Evolutionary conservation across 2,113 vertebrate genomes (phyloP), one percentile per base, ranked within the genome.

Genomic region (Australoheros scitulus): DNA sequence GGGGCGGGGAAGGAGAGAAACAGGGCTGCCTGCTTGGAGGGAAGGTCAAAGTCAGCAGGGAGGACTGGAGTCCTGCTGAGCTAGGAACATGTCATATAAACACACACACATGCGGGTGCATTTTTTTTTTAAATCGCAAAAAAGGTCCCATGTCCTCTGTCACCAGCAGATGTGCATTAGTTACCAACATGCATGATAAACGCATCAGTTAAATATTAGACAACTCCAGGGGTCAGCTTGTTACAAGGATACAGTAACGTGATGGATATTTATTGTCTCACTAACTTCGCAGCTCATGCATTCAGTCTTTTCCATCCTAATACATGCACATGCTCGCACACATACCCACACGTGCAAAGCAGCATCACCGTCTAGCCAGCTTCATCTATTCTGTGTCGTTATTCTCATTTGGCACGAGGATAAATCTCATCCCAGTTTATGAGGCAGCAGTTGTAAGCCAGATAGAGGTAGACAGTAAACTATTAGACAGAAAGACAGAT

Each of bases 41-140:
- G 88, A 93, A 93, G 91, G 93, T 93, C 89, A 91, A 2, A 83
- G 84, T 82, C 88, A 89, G 88, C 87, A 26, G 82, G 90, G 88
- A 78, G 89, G 76, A 56, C 32, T 55, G 79, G 81, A 74, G 32
- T 81, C 90, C 82, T 79, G 89, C 88, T 91, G 89, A 76, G 84
- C 32, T 57, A 15, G 80, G 55, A 58, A 89, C 84, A 52, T 17
- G 14, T 47, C 64, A 13, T 78, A 79, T 15, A 64, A 14, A 78
- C 61, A 60, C 32, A 32, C 79, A 59, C n/a, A 65, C 58, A 38
- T 15, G 61, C 36, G 65, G 36, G 32, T 57, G 14, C 13, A 11
- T 14, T 50, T 70, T 52, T 29, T 72, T 7, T 72, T 72, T 55
- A 18, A 7, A 34, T 32, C 6, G 3, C 0, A 0, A 1, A 34